These are phyloP conservation scores for Trissolcus japonicus DNA, from an alignment of 2,888 invertebrate genomes.

Conservation along the genomic window DNA sequence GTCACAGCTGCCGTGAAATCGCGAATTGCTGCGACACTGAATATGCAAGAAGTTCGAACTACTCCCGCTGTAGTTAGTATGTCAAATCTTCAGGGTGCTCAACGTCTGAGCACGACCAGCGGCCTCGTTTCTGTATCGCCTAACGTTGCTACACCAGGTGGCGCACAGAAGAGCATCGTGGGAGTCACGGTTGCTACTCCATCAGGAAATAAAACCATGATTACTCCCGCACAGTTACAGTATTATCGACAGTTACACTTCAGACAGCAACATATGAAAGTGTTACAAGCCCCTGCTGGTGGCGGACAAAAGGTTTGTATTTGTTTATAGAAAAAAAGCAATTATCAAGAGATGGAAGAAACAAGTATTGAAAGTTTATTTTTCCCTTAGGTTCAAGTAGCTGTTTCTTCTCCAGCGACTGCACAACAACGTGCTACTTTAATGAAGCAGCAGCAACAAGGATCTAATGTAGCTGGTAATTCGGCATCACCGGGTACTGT, in stretches of 20 bases:
- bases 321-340: background rate
- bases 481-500: slow-evolving; percentile 59
- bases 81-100: slow-evolving; percentile 72
- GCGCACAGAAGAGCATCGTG: slow-evolving; percentile 71
- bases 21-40: slow-evolving; percentile 60
- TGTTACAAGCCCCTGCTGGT: slow-evolving; percentile 68
- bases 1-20: slow-evolving; percentile 66
- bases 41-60: slow-evolving; percentile 69
- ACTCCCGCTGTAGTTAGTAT: slow-evolving; percentile 73
- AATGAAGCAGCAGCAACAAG: slow-evolving; percentile 66
- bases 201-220: slow-evolving; percentile 76
- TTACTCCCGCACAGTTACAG: slow-evolving; percentile 79
- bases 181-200: slow-evolving; percentile 78
- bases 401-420: slow-evolving; percentile 66
- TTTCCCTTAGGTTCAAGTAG: slow-evolving; percentile 66
- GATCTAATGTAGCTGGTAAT: slow-evolving; percentile 55
- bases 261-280: slow-evolving; percentile 71
- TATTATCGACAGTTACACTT: slow-evolving; percentile 79
- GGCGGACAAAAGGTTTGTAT: slow-evolving; percentile 69
- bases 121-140: slow-evolving; percentile 67
- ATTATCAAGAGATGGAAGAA: background rate
- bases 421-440: slow-evolving; percentile 70
- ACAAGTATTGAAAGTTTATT: background rate
- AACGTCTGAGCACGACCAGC: slow-evolving; percentile 70
- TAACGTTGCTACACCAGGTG: slow-evolving; percentile 61